Evolutionary conservation across 2,113 vertebrate genomes (phyloP), one percentile per base, ranked within the genome.

Genomic region (Xiphophorus maculatus): DNA sequence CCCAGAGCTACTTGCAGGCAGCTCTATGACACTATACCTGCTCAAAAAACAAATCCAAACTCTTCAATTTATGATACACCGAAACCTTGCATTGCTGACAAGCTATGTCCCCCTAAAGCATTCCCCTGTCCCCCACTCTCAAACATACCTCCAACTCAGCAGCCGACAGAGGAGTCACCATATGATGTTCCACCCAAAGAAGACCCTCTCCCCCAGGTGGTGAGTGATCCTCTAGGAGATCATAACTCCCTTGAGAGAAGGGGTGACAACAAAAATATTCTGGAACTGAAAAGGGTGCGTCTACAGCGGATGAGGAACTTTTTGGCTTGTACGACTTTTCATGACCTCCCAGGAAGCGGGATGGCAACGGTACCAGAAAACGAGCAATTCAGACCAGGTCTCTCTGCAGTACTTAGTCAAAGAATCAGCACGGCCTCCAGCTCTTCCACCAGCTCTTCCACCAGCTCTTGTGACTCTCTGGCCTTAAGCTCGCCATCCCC

Each of bases 351-450:
- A 51, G 35, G 35, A 85, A 82, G 25, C 2, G 77, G 33, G 27
- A 85, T 73, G 37, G 61, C 65, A 0, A 13, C 44, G 5, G 37
- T 32, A 17, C 66, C 68, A 19, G 81, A 88, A 11, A 71, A 84
- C 0, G 74, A 88, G 9, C 76, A 27, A 66, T n/a, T 54, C 5
- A 69, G 28, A 60, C 33, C 0, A 1, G 90, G 77, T 3, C 29
- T 88, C 35, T 90, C 93, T 2, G 78, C 90, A 5, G 79, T 71
- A 0, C 92, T 94, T 27, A 96, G 93, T 86, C 94, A 93, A 84
- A 93, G 95, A 32, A 94, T 92, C 77, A 97, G 95, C 71, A 89
- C 93, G 0, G 75, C 93, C 0, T 96, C 97, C 54, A 96, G 93
- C 1, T 94, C 94, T 42, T 94, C 30, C n/a, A 91, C 85, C 60